Base-by-base conservation (phyloP, 2,797 vertebrate species). In the Ctenochaetus hawaiiensis region DNA sequence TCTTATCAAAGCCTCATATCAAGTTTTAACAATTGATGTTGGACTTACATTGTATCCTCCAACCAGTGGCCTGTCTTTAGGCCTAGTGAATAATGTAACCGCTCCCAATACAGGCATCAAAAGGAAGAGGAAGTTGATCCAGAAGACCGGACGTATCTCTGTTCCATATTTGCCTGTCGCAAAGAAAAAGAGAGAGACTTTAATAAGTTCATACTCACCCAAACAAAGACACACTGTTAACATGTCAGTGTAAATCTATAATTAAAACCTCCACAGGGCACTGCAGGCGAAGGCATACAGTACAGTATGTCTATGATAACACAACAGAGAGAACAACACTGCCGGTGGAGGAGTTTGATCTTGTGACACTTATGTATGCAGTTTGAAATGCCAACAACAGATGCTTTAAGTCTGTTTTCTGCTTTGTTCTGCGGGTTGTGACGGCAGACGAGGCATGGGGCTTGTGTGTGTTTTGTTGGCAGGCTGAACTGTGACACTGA, bases 91-190 rank as follows among this genome's bases (percentile, higher is more conserved):
- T 39, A 99, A 86, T 12, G 83, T 89, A 22, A 79, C 2, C 0
- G 96, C 96, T n/a, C 94, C 96, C 95, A 93, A 96, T 41, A 95
- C 67, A 5, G 95, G 96, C 69, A 96, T 71, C 81, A 97, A 64
- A 59, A 98, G 4, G 69, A 96, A 98, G 26, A 96, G 93, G 61
- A 97, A 83, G 88, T 97, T 96, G 68, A 99, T 92, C 89, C 97
- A 95, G 92, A 96, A 96, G 56, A 92, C 82, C 0, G 96, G 96
- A 17, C 91, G 95, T 64, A 98, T 94, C 72, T 98, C 96, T 0
- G 95, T 94, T 67, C 96, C 97, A 77, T 97, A 97, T 90, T 97
- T 98, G 83, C 97, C 97, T 99, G 87, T 30, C 54, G 81, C 48
- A 65, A 23, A 69, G 48, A 72, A 43, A 64, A 22, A 39, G 11